Conservation (phyloP, 2,888 invertebrate genomes). For the Sympetrum striolatum region DNA sequence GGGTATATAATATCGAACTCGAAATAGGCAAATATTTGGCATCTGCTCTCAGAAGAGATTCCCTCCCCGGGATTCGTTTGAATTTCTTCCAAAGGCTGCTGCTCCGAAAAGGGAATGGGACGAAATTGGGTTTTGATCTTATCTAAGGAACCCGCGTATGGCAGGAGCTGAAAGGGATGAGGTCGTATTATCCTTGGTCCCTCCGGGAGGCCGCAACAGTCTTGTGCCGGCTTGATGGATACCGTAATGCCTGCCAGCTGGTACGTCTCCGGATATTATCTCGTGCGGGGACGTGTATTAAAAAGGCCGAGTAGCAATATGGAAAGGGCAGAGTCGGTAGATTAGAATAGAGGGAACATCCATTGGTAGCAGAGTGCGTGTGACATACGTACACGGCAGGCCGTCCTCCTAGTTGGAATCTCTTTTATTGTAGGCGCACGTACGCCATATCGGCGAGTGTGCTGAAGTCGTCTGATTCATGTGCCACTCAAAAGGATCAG, state of each 20-base stretch:
- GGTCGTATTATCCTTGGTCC: conserved; percentile 10
- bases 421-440: neutral
- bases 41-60: too few relatives aligned
- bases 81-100: neutral
- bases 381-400: neutral
- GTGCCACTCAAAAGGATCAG: neutral
- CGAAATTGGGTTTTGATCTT: neutral
- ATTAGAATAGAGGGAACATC: neutral
- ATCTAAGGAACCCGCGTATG: neutral
- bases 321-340: neutral
- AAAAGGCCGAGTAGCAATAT: conserved; percentile 10
- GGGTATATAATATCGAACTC: too few relatives aligned
- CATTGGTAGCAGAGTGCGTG: neutral
- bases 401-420: neutral
- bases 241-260: conserved; percentile 17
- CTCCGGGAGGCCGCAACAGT: neutral
- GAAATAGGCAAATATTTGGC: too few relatives aligned
- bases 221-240: neutral
- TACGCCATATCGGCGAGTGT: neutral
- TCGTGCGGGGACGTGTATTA: conserved; percentile 11
- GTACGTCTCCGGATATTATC: conserved; percentile 35
- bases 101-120: neutral
- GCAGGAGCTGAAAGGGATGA: conserved; percentile 14
- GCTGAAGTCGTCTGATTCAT: conserved; percentile 16
- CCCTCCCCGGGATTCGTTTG: neutral